phyloP scores from a whole-genome alignment of 2,113 vertebrate species.

The Tauraco erythrolophus region DNA sequence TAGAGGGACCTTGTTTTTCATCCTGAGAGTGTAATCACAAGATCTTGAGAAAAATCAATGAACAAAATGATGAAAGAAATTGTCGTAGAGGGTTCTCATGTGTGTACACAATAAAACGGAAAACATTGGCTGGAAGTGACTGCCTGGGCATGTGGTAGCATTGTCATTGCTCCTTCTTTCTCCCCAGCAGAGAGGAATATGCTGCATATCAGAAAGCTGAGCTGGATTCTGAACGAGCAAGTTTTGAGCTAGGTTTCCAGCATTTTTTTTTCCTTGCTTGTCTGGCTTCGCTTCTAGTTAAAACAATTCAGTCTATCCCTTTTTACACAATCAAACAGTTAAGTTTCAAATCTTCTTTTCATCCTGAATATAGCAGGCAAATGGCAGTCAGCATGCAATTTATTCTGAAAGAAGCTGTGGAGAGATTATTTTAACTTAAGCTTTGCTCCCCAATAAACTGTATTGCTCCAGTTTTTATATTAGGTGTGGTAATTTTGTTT shows the following conservation, averaged over 20 bases:
- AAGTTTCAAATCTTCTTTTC: not conserved
- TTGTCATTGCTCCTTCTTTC: not conserved
- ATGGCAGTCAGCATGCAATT: not conserved
- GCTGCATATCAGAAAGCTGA: not conserved
- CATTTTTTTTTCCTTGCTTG: not conserved
- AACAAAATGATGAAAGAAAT: conserved; percentile 1
- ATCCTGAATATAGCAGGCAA: not conserved
- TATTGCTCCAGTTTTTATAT: not conserved
- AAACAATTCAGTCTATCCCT: not conserved
- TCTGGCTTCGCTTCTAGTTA: not conserved
- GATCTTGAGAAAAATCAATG: conserved; percentile 9
- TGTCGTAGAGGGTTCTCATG: not conserved
- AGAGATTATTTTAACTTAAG: not conserved
- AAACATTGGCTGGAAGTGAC: not conserved
- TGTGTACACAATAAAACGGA: not conserved
- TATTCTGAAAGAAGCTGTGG: not conserved
- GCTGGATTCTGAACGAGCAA: not conserved
- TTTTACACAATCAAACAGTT: not conserved
- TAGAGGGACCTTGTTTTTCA: not conserved
- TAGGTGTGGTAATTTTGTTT: not conserved
- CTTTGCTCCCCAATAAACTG: not conserved
- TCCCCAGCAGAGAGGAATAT: not conserved
- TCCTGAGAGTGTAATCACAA: not conserved
- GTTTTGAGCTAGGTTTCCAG: not conserved
- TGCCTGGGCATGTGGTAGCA: not conserved